Percentiles rank a stretch among this genome's conserved stretches.
phyloP scores from a whole-genome alignment of 1,140 invertebrate species.

The Listronotus bonariensis region DNA sequence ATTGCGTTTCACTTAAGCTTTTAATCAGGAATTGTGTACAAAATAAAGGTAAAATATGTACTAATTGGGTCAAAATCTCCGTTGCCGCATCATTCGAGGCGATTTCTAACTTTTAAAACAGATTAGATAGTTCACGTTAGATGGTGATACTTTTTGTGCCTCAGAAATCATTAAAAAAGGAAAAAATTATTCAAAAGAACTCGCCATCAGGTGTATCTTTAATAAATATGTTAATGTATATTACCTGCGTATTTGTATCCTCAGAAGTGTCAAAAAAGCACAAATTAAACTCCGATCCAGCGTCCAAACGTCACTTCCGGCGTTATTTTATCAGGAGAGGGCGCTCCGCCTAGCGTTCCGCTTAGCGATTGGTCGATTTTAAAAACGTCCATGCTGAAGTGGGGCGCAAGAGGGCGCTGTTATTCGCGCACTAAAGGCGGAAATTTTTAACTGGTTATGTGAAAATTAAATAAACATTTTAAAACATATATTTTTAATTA shows the following conservation, averaged over 20 bases:
- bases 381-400: constrained; percentile 63
- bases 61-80: no score
- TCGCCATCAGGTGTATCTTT: no score
- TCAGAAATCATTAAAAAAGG: no score
- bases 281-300: constrained; percentile 76
- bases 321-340: constrained; percentile 64
- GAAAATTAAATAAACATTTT: not conserved
- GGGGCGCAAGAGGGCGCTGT: constrained; percentile 1
- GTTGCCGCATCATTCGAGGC: no score
- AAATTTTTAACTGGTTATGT: not conserved
- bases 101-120: no score
- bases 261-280: constrained; percentile 76
- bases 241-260: constrained; percentile 67
- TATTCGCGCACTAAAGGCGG: constrained; percentile 12
- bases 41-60: no score
- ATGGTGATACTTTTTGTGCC: no score
- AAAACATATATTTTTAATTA: not conserved
- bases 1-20: no score
- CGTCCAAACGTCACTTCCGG: constrained; percentile 70
- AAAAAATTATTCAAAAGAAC: no score
- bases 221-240: no score
- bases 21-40: no score
- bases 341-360: constrained; percentile 62
- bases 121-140: no score
- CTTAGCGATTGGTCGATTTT: constrained; percentile 67